These are phyloP conservation scores for Stenoptilia bipunctidactyla DNA, from an alignment of 2,888 invertebrate species.

Conservation along the genomic window DNA sequence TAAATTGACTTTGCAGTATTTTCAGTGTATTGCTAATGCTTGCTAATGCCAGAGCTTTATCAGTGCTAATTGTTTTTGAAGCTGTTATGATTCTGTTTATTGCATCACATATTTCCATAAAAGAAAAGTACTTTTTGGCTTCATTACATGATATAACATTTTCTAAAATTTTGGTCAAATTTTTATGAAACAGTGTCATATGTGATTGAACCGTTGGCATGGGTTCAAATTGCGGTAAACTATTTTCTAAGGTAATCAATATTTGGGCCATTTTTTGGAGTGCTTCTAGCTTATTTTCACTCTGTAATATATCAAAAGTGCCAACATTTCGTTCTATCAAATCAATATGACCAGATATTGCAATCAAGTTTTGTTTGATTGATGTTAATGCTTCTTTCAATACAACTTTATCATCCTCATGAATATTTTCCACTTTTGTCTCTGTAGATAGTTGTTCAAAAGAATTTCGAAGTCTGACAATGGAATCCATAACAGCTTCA, in stretches of 20 bases:
- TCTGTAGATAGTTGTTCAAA: slow-evolving; percentile 58
- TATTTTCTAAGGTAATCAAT: slow-evolving; percentile 51
- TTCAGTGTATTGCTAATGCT: slow-evolving; percentile 43
- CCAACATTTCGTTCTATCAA: slow-evolving; percentile 39
- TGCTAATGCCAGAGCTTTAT: slow-evolving; percentile 33
- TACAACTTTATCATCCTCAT: slow-evolving; percentile 21
- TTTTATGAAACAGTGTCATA: slow-evolving; percentile 52
- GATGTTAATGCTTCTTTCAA: slow-evolving; percentile 37
- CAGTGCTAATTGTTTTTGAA: slow-evolving; percentile 36
- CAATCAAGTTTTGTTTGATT: slow-evolving; percentile 41
- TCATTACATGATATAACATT: slow-evolving; percentile 67
- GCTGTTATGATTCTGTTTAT: slow-evolving; percentile 43
- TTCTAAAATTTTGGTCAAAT: slow-evolving; percentile 68
- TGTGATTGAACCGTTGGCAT: slow-evolving; percentile 33
- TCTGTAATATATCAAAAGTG: slow-evolving; percentile 45
- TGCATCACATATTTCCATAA: slow-evolving; percentile 50
- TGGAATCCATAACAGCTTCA: slow-evolving; percentile 74
- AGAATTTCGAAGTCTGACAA: slow-evolving; percentile 73
- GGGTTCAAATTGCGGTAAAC: slow-evolving; percentile 34
- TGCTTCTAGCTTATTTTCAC: slow-evolving; percentile 51
- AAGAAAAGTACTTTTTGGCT: slow-evolving; percentile 41
- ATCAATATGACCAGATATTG: slow-evolving; percentile 40
- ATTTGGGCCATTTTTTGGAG: slow-evolving; percentile 61
- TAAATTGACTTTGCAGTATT: slow-evolving; percentile 40
- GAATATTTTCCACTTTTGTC: slow-evolving; percentile 24